A percentile compares a stretch with the other conserved stretches of the same genome.
phyloP scores from a whole-genome alignment of 2,797 vertebrate genomes.

The Tangara arthus region DNA sequence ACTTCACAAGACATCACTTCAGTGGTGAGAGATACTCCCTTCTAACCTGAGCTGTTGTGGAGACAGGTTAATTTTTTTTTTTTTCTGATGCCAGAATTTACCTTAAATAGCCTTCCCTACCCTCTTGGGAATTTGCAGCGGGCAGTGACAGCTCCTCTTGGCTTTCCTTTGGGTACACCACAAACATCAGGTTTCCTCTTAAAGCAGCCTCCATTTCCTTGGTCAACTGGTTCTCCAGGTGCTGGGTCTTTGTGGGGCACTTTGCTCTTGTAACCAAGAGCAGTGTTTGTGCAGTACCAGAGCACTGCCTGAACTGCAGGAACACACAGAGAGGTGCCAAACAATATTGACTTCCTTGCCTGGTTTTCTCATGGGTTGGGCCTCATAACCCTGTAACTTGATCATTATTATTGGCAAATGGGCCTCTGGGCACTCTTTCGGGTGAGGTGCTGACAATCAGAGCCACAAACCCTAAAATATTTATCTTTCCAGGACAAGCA shows the following conservation, averaged over 20 bases:
- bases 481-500: background rate
- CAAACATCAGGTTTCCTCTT: background rate
- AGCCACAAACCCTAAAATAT: background rate
- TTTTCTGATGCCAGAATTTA: background rate
- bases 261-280: background rate
- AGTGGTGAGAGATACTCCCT: background rate
- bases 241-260: background rate
- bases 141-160: background rate
- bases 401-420: background rate
- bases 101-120: background rate
- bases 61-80: background rate
- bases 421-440: background rate
- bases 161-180: background rate
- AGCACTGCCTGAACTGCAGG: accelerated
- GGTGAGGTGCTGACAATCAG: background rate
- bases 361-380: background rate
- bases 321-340: accelerated
- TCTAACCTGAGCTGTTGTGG: background rate
- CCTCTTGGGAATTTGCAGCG: background rate
- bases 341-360: background rate
- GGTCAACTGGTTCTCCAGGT: background rate
- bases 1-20: background rate
- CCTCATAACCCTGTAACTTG: background rate
- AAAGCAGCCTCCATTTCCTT: background rate
- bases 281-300: background rate